Conservation (phyloP, 2,113 vertebrate species). For the Pteronura brasiliensis region DNA sequence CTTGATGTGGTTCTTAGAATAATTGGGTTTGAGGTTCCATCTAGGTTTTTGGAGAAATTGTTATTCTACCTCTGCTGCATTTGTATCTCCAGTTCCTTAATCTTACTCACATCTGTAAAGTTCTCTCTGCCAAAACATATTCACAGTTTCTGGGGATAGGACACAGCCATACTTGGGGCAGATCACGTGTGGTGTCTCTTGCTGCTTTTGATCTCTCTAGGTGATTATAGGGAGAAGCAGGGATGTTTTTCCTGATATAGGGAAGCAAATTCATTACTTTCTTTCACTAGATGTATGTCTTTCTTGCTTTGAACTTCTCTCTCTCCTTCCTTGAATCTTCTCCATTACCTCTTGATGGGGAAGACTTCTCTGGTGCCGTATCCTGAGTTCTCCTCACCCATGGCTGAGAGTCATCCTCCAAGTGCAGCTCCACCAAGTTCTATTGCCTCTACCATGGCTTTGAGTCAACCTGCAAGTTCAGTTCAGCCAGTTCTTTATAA, state of each 20-base stretch:
- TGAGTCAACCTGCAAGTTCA: background rate
- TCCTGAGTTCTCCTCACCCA: background rate
- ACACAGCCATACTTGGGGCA: background rate
- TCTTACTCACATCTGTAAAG: background rate
- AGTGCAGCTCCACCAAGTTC: background rate
- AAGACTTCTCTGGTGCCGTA: background rate
- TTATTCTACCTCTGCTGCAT: rapidly evolving
- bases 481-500: background rate
- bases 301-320: background rate
- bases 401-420: background rate
- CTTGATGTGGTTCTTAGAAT: background rate
- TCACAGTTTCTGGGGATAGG: background rate
- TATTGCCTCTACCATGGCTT: background rate
- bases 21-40: background rate
- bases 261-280: background rate
- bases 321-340: background rate
- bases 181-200: background rate
- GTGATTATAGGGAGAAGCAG: background rate
- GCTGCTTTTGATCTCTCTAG: background rate
- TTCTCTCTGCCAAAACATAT: background rate
- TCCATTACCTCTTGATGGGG: background rate
- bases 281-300: background rate
- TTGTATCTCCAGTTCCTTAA: background rate
- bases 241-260: background rate
- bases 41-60: background rate